These are phyloP conservation scores for Apogon hyalosoma DNA, from an alignment of 2,797 vertebrate species.

Conservation along the genomic window DNA sequence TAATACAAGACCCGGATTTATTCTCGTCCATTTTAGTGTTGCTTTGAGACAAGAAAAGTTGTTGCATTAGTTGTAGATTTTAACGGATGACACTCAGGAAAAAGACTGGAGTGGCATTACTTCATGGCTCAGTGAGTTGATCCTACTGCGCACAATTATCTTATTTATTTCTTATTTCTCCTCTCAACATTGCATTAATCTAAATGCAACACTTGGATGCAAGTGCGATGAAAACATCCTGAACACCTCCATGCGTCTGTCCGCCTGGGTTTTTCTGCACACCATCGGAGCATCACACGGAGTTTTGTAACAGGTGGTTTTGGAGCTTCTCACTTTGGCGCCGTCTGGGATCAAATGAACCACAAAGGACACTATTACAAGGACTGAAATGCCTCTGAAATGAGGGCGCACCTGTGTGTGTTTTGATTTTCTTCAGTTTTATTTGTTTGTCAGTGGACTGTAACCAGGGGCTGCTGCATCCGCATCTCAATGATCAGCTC, in stretches of 20 bases:
- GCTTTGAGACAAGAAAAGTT: conserved; percentile 57
- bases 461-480: conserved; percentile 25
- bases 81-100: neutral
- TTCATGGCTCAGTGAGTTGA: neutral
- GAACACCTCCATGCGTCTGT: neutral
- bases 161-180: neutral
- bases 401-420: conserved; percentile 46
- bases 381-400: conserved; percentile 41
- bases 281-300: conserved; percentile 4
- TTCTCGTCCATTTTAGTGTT: neutral
- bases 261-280: conserved; percentile 2
- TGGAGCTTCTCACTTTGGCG: conserved; percentile 33
- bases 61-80: conserved; percentile 38
- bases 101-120: conserved; percentile 10
- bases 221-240: neutral
- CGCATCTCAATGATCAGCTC: conserved; percentile 96
- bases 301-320: conserved; percentile 74
- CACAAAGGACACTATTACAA: neutral
- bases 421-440: conserved; percentile 35
- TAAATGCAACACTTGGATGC: conserved; percentile 15
- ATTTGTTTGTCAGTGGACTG: conserved; percentile 11
- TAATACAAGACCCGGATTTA: conserved; percentile 13
- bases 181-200: neutral
- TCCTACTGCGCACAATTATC: conserved; percentile 2
- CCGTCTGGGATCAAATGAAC: conserved; percentile 29